Conservation (phyloP, 2,797 vertebrate genomes). For the Poliocrania exsul region DNA sequence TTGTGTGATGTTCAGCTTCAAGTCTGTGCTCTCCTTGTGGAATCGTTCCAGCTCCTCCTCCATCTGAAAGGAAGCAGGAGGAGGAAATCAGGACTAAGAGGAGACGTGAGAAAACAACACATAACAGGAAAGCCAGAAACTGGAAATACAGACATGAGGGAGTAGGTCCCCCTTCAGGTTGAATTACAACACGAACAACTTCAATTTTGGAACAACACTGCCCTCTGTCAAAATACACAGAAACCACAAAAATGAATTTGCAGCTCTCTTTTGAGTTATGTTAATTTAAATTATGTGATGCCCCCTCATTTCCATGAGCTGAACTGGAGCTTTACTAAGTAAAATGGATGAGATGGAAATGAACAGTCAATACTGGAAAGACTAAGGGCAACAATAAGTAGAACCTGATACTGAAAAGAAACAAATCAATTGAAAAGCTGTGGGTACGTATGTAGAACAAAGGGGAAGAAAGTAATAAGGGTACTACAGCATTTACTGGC, state of each 20-base stretch:
- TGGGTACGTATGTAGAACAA: not conserved
- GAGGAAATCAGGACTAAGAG: slow-evolving; percentile 4
- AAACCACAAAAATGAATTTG: not conserved
- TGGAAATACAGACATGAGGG: not conserved
- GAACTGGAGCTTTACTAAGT: not conserved
- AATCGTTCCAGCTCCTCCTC: slow-evolving; percentile 83
- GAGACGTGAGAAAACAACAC: not conserved
- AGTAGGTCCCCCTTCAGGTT: not conserved
- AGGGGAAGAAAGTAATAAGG: not conserved
- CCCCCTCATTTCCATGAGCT: not conserved
- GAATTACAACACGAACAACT: not conserved
- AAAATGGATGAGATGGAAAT: not conserved
- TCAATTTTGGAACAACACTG: slow-evolving; percentile 45
- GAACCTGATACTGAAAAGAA: not conserved
- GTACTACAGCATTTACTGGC: not conserved
- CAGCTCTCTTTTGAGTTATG: not conserved
- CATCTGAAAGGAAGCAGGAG: slow-evolving; percentile 80
- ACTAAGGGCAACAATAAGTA: not conserved
- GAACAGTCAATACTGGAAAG: not conserved
- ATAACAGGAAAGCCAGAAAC: not conserved
- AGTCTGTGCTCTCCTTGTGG: slow-evolving; percentile 81
- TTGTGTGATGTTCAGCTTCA: slow-evolving; percentile 84
- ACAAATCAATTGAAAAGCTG: not conserved
- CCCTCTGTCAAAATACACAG: slow-evolving; percentile 38
- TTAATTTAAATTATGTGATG: not conserved